These are phyloP conservation scores for Hirundichthys speculiger DNA, from an alignment of 2,113 vertebrate genomes.

Conservation along the genomic window DNA sequence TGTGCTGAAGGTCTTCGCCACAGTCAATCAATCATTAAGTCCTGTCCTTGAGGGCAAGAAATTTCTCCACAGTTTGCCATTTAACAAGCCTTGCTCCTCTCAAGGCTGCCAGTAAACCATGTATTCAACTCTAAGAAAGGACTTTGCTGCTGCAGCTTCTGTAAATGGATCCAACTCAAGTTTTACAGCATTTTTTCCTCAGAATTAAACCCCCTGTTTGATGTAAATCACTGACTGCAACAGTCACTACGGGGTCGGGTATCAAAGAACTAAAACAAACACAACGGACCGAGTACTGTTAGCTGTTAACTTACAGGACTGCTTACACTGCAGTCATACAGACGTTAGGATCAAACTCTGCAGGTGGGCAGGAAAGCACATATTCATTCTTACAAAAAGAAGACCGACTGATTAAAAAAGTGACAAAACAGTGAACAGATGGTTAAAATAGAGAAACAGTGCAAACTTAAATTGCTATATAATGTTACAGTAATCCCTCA, in stretches of 20 bases:
- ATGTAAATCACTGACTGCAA: slow-evolving; percentile 2
- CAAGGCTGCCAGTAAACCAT: slow-evolving; percentile 49
- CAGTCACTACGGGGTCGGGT: slow-evolving; percentile 43
- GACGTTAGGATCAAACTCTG: slow-evolving; percentile 69
- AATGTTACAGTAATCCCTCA: too few species aligned
- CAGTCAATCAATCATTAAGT: slow-evolving; percentile 66
- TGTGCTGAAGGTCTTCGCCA: slow-evolving; percentile 58
- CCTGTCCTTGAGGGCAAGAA: slow-evolving; percentile 48
- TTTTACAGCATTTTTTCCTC: slow-evolving; percentile 18
- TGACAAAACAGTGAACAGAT: too few species aligned
- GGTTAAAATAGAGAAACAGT: too few species aligned
- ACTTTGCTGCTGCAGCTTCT: slow-evolving; percentile 12
- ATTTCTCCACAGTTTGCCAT: slow-evolving; percentile 49
- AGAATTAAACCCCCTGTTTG: slow-evolving; percentile 16
- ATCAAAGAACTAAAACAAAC: slow-evolving; percentile 57
- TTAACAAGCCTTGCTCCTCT: slow-evolving; percentile 34
- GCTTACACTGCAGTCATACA: slow-evolving; percentile 62
- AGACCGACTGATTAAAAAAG: not conserved
- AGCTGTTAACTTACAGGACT: slow-evolving; percentile 72
- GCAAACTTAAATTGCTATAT: too few species aligned
- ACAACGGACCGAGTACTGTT: slow-evolving; percentile 43
- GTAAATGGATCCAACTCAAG: slow-evolving; percentile 23
- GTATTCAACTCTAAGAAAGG: slow-evolving; percentile 35
- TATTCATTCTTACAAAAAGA: slow-evolving; percentile 19
- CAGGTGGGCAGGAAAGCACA: slow-evolving; percentile 66